phyloP scores from a whole-genome alignment of 2,888 invertebrate genomes.

The Cremastinae sp. region DNA sequence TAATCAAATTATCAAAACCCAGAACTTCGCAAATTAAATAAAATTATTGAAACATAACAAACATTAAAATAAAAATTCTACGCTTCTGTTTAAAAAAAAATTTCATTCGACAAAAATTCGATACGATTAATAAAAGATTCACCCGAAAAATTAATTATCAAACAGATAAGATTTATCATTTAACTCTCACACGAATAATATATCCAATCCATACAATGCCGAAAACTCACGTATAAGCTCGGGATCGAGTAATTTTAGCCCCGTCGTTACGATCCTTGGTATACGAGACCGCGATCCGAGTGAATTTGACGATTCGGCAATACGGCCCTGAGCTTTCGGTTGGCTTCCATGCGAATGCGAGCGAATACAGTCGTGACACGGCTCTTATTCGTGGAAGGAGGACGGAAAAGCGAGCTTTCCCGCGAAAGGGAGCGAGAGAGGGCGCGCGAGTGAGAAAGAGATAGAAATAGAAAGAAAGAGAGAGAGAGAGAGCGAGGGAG shows the following conservation, averaged over 20 bases:
- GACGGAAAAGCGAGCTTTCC: background rate
- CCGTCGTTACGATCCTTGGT: no score
- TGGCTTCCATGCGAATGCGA: conserved; percentile 47
- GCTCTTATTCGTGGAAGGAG: conserved; percentile 13
- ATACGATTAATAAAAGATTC: no score
- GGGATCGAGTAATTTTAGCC: conserved; percentile 6
- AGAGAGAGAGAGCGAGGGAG: conserved; percentile 45
- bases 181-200: conserved; percentile 38
- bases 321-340: conserved; percentile 60
- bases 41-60: no score
- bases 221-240: background rate
- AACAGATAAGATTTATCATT: no score
- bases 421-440: conserved; percentile 37
- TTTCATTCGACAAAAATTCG: no score
- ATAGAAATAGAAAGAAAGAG: conserved; percentile 40
- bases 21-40: no score
- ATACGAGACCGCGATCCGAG: background rate
- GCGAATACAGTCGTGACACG: conserved; percentile 44
- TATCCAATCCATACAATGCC: background rate
- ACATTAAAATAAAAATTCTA: no score
- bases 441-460: conserved; percentile 31
- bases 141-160: no score
- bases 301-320: background rate
- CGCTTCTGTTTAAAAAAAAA: no score
- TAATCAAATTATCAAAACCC: no score